A percentile compares a stretch with the other conserved stretches of the same genome.
These are phyloP conservation scores for Siniperca undulata DNA, from an alignment of 2,797 vertebrate species.

Conservation along the genomic window DNA sequence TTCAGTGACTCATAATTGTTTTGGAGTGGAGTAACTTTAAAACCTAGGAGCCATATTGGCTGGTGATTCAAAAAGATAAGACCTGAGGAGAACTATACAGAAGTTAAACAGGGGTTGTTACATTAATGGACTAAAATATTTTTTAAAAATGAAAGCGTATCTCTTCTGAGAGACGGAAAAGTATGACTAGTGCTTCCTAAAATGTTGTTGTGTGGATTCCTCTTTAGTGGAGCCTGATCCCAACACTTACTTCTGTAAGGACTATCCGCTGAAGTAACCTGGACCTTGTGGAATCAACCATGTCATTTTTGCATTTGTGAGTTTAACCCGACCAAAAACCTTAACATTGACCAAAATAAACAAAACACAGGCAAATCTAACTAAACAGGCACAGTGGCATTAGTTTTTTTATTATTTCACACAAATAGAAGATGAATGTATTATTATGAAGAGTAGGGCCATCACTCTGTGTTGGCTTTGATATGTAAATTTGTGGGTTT, in stretches of 20 bases:
- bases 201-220: neutral
- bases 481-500: conserved; percentile 1
- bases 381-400: no score
- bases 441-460: neutral
- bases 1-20: neutral
- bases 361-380: no score
- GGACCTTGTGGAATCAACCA: neutral
- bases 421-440: neutral
- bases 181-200: neutral
- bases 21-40: neutral
- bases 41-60: neutral
- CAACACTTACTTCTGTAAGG: neutral
- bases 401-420: no score
- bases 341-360: neutral
- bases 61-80: neutral
- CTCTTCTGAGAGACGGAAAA: neutral
- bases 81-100: neutral
- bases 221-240: neutral
- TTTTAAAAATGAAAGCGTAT: neutral
- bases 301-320: neutral
- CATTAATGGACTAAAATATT: neutral
- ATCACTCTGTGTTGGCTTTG: neutral
- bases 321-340: neutral
- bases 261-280: neutral
- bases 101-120: neutral